Percentiles rank a stretch among this genome's conserved stretches.
Conservation (phyloP, 2,888 invertebrate species). For the Mythimna lalbum region DNA sequence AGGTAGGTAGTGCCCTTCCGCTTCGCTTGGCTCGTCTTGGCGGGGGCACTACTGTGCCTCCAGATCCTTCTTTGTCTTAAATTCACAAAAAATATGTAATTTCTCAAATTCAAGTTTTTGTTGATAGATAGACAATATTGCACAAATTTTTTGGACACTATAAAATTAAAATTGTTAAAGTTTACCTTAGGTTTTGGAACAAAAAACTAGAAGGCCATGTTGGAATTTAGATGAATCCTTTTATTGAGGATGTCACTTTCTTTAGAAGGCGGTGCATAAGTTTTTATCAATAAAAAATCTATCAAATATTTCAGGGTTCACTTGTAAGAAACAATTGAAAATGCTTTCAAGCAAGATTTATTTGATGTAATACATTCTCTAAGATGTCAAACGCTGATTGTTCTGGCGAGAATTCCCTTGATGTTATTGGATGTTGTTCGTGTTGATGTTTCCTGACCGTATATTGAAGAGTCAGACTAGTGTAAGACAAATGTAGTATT, state of each 20-base stretch:
- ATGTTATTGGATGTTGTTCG: constrained; percentile 46
- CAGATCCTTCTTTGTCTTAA: constrained; percentile 8
- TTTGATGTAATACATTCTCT: constrained; percentile 14
- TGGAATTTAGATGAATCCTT: constrained; percentile 49
- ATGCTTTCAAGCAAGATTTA: constrained; percentile 47
- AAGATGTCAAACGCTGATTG: constrained; percentile 7
- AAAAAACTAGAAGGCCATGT: constrained; percentile 4
- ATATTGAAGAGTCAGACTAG: constrained; percentile 46
- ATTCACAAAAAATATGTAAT: constrained; percentile 21
- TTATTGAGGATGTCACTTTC: constrained; percentile 44
- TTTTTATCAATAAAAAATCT: constrained; percentile 30
- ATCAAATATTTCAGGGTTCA: constrained; percentile 50
- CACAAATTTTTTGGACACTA: constrained; percentile 49
- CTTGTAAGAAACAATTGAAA: constrained; percentile 56
- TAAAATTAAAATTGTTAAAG: constrained; percentile 43
- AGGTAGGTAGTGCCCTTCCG: too few relatives aligned
- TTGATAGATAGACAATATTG: constrained; percentile 37
- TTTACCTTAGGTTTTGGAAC: constrained; percentile 10
- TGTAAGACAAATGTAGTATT: constrained; percentile 35
- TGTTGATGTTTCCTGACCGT: constrained; percentile 52
- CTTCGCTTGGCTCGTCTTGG: too few relatives aligned
- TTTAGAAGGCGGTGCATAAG: constrained; percentile 26
- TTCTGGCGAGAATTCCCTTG: constrained; percentile 30
- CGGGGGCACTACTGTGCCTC: too few relatives aligned
- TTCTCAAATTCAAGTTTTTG: constrained; percentile 32